A percentile compares a stretch with the other conserved stretches of the same genome.
These are phyloP conservation scores for Stenurella melanura DNA, from an alignment of 2,888 invertebrate species.

Conservation along the genomic window DNA sequence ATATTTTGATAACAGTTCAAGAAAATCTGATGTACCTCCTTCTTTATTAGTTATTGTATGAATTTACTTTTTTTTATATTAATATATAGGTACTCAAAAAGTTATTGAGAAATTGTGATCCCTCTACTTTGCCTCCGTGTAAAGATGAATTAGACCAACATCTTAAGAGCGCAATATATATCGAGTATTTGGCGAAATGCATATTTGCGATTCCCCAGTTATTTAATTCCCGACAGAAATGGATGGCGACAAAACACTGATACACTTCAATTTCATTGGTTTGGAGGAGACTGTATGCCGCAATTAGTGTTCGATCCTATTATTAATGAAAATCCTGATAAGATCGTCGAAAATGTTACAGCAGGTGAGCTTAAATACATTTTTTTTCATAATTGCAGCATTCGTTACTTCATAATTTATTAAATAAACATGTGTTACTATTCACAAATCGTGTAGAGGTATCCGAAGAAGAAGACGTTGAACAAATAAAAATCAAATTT, in stretches of 20 bases:
- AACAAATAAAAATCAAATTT: neutral
- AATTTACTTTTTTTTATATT: no score
- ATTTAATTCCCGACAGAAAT: neutral
- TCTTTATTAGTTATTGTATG: no score
- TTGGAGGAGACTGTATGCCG: neutral
- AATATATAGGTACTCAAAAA: neutral
- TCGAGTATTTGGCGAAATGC: no score
- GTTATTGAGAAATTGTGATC: conserved; percentile 1
- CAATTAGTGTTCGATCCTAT: neutral
- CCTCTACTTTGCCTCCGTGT: no score
- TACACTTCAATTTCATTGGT: neutral
- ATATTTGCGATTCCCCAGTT: no score
- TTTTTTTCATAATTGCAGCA: neutral
- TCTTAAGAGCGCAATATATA: no score
- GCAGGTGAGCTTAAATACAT: neutral
- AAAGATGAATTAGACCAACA: no score
- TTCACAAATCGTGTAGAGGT: neutral
- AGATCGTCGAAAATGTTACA: no score
- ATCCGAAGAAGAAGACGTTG: neutral
- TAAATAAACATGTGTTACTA: no score
- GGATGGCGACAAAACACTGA: neutral
- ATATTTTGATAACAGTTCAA: no score
- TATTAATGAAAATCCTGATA: no score
- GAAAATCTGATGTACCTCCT: no score
- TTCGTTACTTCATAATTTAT: neutral